Evolutionary conservation across 2,113 vertebrate species (phyloP).

Genomic region (Burhinus oedicnemus): DNA sequence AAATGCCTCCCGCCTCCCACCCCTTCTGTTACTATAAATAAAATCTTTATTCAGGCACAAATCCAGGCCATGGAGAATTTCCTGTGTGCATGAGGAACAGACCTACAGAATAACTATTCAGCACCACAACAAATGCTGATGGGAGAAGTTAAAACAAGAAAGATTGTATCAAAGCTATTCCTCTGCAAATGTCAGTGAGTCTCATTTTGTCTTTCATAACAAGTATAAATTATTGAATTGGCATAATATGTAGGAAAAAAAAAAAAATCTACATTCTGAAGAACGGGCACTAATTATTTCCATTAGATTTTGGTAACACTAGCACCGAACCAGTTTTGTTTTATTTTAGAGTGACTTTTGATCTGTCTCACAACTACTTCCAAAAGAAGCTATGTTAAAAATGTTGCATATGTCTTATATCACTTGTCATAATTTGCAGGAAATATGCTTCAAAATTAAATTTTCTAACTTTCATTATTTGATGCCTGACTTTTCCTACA

Average conservation of each 20-base stretch:
- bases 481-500: neutral
- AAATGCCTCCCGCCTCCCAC: neutral
- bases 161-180: neutral
- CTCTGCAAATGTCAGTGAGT: neutral
- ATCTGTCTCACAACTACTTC: neutral
- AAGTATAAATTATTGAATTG: neutral
- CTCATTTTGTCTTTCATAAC: neutral
- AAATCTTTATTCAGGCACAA: neutral
- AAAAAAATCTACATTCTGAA: neutral
- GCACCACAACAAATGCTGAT: neutral
- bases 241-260: neutral
- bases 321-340: neutral
- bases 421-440: neutral
- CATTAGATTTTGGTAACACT: neutral
- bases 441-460: neutral
- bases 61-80: neutral
- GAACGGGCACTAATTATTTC: neutral
- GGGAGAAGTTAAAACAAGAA: neutral
- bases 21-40: neutral
- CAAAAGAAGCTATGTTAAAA: neutral
- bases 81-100: neutral
- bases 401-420: neutral
- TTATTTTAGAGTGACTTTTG: neutral
- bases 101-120: neutral
- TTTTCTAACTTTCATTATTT: neutral